Conservation (phyloP, 2,888 invertebrate species). For the Drosophila anomalata region DNA sequence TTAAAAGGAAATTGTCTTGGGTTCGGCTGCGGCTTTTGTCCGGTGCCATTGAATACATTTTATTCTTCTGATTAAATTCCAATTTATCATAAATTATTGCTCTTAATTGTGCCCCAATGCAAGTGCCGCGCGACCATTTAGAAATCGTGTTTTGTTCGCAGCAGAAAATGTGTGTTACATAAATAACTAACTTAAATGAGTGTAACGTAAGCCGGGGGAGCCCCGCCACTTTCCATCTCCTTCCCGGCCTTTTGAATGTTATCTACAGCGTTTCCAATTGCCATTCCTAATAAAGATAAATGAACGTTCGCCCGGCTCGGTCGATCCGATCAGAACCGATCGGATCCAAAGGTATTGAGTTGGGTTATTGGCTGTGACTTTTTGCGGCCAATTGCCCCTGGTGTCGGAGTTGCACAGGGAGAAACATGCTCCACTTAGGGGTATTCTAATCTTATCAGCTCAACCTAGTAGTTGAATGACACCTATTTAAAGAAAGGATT, state of each 20-base stretch:
- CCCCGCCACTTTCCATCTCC: conserved; percentile 1
- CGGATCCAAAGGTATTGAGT: conserved; percentile 62
- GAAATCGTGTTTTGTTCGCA: conserved; percentile 54
- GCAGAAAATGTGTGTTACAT: conserved; percentile 53
- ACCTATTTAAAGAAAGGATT: not conserved
- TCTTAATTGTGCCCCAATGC: conserved; percentile 51
- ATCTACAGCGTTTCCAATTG: conserved; percentile 70
- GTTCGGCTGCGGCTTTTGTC: conserved; percentile 25
- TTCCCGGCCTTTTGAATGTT: conserved; percentile 38
- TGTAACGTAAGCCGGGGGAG: conserved; percentile 33
- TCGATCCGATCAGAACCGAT: conserved; percentile 15
- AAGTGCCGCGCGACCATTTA: conserved; percentile 28
- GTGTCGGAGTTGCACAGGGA: conserved; percentile 3
- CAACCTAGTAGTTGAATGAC: not conserved
- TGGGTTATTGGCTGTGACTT: conserved; percentile 66
- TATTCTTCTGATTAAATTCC: conserved; percentile 46
- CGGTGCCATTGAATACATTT: conserved; percentile 32
- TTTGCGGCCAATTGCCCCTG: conserved; percentile 47
- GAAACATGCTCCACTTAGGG: not conserved
- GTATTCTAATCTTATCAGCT: not conserved
- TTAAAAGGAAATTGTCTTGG: conserved; percentile 40
- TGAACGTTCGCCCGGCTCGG: conserved; percentile 51
- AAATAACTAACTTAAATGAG: conserved; percentile 62
- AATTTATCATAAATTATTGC: conserved; percentile 52
- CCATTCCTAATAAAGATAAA: conserved; percentile 77